phyloP scores from a whole-genome alignment of 1,140 invertebrate species.

The Drosophila ohnishii region DNA sequence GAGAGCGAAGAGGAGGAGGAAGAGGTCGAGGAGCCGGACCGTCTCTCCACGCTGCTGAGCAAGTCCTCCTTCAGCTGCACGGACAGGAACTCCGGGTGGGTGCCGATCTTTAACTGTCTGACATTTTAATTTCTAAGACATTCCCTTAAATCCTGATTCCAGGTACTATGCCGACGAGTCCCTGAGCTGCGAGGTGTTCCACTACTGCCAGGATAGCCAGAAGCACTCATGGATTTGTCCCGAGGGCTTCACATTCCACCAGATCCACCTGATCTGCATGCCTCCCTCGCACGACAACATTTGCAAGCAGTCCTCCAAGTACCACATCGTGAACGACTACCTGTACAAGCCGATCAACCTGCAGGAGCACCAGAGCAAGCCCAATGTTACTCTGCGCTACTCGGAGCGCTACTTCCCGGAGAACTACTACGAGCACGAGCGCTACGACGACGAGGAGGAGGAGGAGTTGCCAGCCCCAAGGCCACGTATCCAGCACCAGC shows the following conservation, averaged over 20 bases:
- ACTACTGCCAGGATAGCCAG: slow-evolving; percentile 95
- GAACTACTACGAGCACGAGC: slow-evolving; percentile 88
- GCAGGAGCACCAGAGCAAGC: slow-evolving; percentile 90
- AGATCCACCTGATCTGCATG: slow-evolving; percentile 97
- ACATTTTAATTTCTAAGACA: not conserved
- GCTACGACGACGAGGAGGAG: slow-evolving; percentile 86
- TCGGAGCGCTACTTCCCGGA: slow-evolving; percentile 92
- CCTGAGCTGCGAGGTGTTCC: slow-evolving; percentile 95
- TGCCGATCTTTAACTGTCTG: not conserved
- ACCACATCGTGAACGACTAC: slow-evolving; percentile 96
- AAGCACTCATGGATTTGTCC: slow-evolving; percentile 97
- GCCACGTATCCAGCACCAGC: slow-evolving; percentile 72
- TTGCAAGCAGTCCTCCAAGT: slow-evolving; percentile 94
- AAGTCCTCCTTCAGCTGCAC: slow-evolving; percentile 93
- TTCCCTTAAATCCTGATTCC: not conserved
- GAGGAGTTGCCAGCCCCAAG: slow-evolving; percentile 80
- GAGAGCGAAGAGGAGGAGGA: slow-evolving; percentile 84
- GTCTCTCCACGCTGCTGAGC: slow-evolving; percentile 89
- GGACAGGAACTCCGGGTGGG: slow-evolving; percentile 89
- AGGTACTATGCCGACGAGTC: slow-evolving; percentile 95
- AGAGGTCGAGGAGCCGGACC: slow-evolving; percentile 93
- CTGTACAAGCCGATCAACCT: slow-evolving; percentile 94
- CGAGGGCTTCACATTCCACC: slow-evolving; percentile 95
- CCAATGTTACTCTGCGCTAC: slow-evolving; percentile 90
- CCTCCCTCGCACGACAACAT: slow-evolving; percentile 94